phyloP scores from a whole-genome alignment of 2,797 vertebrate species.

The Neopelma chrysocephalum region DNA sequence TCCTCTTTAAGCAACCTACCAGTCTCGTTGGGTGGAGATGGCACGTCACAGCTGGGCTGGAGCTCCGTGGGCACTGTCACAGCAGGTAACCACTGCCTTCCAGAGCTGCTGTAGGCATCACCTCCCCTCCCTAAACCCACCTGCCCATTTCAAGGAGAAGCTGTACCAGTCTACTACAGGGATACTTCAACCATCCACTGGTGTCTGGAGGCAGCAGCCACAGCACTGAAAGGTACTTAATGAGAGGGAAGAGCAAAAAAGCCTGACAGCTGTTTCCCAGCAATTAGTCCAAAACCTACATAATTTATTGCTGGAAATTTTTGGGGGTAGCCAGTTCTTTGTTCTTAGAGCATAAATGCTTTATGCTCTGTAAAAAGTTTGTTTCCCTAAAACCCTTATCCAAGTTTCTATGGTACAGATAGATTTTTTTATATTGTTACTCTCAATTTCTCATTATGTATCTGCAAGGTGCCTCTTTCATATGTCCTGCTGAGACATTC shows the following conservation, averaged over 20 bases:
- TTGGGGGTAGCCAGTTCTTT: neutral
- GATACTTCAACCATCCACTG: neutral
- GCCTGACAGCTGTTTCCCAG: neutral
- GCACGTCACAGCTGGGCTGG: fast-evolving
- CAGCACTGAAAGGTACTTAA: neutral
- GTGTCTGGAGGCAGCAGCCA: neutral
- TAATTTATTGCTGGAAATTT: neutral
- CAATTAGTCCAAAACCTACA: neutral
- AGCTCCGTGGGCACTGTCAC: fast-evolving
- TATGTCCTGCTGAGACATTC: neutral
- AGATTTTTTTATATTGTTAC: neutral
- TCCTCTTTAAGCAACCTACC: neutral
- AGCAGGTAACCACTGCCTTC: fast-evolving
- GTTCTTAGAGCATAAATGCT: no score
- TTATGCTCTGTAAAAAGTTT: no score
- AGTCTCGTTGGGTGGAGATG: neutral
- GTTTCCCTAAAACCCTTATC: no score
- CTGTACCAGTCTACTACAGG: neutral
- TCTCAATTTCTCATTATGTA: neutral
- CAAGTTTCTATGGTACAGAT: fast-evolving
- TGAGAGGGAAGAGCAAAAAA: neutral
- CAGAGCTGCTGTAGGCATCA: neutral
- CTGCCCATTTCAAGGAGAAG: neutral
- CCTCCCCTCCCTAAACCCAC: neutral
- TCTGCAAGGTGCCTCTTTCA: neutral